Conservation (phyloP, 37 sponge, comb jelly and placozoan species). For the Ianthella basta region DNA sequence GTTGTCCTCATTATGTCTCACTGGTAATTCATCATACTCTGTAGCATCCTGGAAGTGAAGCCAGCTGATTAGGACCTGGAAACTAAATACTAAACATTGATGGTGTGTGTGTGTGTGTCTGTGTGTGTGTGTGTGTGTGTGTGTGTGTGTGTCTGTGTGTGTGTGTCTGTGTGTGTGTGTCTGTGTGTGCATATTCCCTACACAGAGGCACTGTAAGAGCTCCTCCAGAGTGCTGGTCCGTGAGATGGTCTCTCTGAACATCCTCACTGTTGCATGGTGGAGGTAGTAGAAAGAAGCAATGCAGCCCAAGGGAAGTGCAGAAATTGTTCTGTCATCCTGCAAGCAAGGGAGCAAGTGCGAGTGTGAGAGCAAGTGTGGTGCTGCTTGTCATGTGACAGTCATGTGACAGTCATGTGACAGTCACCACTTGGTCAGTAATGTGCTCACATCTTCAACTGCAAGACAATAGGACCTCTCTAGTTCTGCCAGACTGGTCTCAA, state of each 20-base stretch:
- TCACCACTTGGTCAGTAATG: no score
- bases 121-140: no score
- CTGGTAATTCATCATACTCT: conserved; percentile 96
- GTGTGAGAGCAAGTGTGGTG: neutral
- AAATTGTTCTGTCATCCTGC: conserved; percentile 74
- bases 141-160: no score
- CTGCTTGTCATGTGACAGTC: no score
- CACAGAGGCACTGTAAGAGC: conserved; percentile 79
- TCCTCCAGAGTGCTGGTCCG: conserved; percentile 69
- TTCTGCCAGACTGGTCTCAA: conserved; percentile 59
- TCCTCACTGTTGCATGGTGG: conserved; percentile 80
- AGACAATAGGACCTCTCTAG: conserved; percentile 82
- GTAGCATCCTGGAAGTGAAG: no score
- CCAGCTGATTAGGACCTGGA: no score
- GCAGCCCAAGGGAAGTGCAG: conserved; percentile 74
- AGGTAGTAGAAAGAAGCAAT: conserved; percentile 98
- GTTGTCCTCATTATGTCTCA: conserved; percentile 96
- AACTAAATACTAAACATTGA: no score
- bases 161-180: no score
- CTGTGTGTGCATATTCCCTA: no score
- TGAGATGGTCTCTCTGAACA: conserved; percentile 78
- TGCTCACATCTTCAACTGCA: conserved; percentile 72
- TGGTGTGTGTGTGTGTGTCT: no score
- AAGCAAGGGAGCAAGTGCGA: neutral
- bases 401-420: no score